phyloP scores from a whole-genome alignment of 2,888 invertebrate species.

The Artemia sinica region DNA sequence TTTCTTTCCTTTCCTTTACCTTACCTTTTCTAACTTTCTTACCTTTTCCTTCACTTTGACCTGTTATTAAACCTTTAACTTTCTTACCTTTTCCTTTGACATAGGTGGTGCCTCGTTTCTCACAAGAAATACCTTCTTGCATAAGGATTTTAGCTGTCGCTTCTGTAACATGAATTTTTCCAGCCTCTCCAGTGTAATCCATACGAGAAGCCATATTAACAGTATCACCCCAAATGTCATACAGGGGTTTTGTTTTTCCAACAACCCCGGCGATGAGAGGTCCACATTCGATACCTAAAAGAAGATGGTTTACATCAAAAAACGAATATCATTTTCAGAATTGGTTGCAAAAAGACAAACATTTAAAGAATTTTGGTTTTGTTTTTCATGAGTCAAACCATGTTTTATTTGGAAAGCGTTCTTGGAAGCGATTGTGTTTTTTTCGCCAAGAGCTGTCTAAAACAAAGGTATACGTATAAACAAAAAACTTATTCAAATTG shows the following conservation, averaged over 20 bases:
- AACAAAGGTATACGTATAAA: too few species aligned
- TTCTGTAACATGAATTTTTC: constrained; percentile 64
- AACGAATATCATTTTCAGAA: too few species aligned
- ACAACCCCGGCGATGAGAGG: constrained; percentile 79
- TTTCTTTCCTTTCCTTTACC: constrained; percentile 47
- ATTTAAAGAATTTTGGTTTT: too few species aligned
- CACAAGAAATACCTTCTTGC: constrained; percentile 67
- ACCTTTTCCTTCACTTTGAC: too few species aligned
- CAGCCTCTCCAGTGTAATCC: constrained; percentile 72
- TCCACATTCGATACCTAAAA: constrained; percentile 67
- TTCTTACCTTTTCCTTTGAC: constrained; percentile 68
- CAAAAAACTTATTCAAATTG: too few species aligned
- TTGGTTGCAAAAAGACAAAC: too few species aligned
- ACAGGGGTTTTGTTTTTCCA: constrained; percentile 31
- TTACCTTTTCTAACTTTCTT: too few species aligned
- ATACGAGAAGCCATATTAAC: constrained; percentile 92
- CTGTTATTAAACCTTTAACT: not conserved
- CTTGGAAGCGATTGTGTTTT: too few species aligned
- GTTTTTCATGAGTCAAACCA: too few species aligned
- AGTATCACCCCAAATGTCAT: constrained; percentile 92
- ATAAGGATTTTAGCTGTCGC: constrained; percentile 63
- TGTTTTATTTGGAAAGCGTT: too few species aligned
- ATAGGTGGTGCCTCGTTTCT: constrained; percentile 74
- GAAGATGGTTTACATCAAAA: too few species aligned
- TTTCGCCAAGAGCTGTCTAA: too few species aligned